Evolutionary conservation across 2,888 invertebrate species (phyloP).

Genomic region (Drosophila paranaensis): DNA sequence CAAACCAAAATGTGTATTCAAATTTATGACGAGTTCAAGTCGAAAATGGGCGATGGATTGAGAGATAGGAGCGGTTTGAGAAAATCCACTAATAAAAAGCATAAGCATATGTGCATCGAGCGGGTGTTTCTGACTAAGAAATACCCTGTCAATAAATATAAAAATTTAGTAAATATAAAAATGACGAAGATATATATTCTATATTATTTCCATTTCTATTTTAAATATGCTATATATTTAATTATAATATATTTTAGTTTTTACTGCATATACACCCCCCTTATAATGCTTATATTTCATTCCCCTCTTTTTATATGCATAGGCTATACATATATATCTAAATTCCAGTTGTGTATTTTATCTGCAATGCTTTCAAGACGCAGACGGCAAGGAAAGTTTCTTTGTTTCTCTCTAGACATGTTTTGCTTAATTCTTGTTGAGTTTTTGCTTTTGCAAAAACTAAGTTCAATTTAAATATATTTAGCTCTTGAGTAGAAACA

Average conservation of each 20-base stretch:
- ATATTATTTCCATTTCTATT: neutral
- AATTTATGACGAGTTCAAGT: constrained; percentile 77
- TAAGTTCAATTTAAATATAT: constrained; percentile 34
- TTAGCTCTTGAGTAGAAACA: constrained; percentile 17
- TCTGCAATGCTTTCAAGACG: no score
- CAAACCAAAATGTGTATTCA: constrained; percentile 81
- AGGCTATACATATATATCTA: neutral
- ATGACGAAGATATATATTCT: neutral
- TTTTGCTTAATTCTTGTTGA: neutral
- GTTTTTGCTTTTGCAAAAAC: neutral
- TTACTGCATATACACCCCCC: neutral
- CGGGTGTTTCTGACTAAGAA: neutral
- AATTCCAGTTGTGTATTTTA: constrained; percentile 14
- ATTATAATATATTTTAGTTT: neutral
- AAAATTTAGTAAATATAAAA: neutral
- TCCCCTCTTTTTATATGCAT: neutral
- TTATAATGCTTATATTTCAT: no score
- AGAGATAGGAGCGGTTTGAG: constrained; percentile 54
- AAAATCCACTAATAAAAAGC: constrained; percentile 24
- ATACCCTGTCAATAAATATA: constrained; percentile 8
- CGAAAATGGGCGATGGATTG: constrained; percentile 61
- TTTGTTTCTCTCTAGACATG: neutral
- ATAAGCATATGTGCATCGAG: neutral
- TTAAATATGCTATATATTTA: neutral
- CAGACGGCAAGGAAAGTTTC: neutral